Conservation (phyloP, 2,888 invertebrate species). For the Andrena hattorfiana region DNA sequence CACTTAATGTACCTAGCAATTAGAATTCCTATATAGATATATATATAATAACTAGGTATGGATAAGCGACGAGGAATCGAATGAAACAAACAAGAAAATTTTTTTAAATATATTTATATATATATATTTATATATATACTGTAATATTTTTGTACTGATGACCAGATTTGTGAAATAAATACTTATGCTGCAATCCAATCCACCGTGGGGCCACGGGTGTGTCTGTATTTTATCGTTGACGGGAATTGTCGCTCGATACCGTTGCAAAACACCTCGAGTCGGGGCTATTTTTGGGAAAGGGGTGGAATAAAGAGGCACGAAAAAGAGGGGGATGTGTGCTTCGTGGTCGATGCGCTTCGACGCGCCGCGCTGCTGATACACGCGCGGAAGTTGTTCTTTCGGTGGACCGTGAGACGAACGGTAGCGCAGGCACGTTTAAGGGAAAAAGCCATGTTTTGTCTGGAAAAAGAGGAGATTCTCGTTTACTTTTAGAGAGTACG, state of each 20-base stretch:
- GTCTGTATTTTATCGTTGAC: constrained; percentile 52
- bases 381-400: constrained; percentile 50
- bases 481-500: constrained; percentile 40
- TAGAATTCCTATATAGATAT: constrained; percentile 67
- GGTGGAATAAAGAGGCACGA: constrained; percentile 30
- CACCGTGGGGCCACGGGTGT: constrained; percentile 60
- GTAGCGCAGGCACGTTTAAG: constrained; percentile 32
- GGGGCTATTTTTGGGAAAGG: constrained; percentile 39
- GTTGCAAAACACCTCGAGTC: constrained; percentile 47
- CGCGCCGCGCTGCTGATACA: constrained; percentile 46
- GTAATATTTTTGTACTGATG: constrained; percentile 83
- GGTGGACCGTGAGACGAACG: constrained; percentile 16
- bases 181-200: constrained; percentile 68
- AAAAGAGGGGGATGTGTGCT: constrained; percentile 65
- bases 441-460: constrained; percentile 27
- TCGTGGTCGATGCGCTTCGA: constrained; percentile 61
- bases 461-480: constrained; percentile 64
- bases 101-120: constrained; percentile 16
- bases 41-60: constrained; percentile 57
- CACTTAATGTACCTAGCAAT: constrained; percentile 66
- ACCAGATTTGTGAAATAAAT: constrained; percentile 79
- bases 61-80: constrained; percentile 67
- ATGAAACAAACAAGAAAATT: constrained; percentile 24
- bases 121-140: constrained; percentile 68
- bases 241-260: constrained; percentile 53